phyloP scores from a whole-genome alignment of 2,888 invertebrate genomes.

The Calephelis perditalis region DNA sequence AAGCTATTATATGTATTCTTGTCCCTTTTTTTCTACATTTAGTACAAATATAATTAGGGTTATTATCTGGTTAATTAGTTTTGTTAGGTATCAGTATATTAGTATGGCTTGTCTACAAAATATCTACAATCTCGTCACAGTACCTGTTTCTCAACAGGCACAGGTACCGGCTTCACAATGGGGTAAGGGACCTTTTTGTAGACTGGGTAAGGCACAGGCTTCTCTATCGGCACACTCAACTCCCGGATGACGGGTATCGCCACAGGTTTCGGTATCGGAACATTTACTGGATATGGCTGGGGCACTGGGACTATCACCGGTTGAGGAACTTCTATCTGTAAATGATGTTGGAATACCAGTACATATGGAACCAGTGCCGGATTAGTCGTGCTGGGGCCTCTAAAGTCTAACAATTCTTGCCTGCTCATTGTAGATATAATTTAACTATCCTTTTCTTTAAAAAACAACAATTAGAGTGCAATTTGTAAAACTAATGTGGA shows the following conservation, averaged over 20 bases:
- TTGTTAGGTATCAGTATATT: too few species aligned
- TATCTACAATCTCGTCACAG: conserved; percentile 21
- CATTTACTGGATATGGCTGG: conserved; percentile 86
- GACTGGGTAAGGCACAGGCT: conserved; percentile 83
- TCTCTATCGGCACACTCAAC: conserved; percentile 77
- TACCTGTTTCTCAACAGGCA: conserved; percentile 85
- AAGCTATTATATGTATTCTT: too few species aligned
- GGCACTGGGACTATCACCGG: conserved; percentile 87
- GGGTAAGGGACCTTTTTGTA: conserved; percentile 85
- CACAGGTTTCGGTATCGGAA: conserved; percentile 84
- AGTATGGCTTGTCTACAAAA: not conserved
- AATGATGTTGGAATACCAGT: conserved; percentile 29
- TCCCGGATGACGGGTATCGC: conserved; percentile 82
- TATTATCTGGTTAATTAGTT: too few species aligned
- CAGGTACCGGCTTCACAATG: conserved; percentile 85
- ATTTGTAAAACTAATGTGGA: too few species aligned
- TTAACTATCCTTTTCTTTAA: too few species aligned
- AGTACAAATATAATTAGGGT: too few species aligned
- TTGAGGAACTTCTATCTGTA: conserved; percentile 84
- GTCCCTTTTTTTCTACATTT: too few species aligned
- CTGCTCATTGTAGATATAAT: too few species aligned
- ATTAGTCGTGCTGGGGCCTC: too few species aligned
- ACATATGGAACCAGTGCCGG: too few species aligned
- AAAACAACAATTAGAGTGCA: too few species aligned
- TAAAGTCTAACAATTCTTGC: too few species aligned